Evolutionary conservation across 2,113 vertebrate species (phyloP).

Genomic region (Pygoscelis antarcticus): DNA sequence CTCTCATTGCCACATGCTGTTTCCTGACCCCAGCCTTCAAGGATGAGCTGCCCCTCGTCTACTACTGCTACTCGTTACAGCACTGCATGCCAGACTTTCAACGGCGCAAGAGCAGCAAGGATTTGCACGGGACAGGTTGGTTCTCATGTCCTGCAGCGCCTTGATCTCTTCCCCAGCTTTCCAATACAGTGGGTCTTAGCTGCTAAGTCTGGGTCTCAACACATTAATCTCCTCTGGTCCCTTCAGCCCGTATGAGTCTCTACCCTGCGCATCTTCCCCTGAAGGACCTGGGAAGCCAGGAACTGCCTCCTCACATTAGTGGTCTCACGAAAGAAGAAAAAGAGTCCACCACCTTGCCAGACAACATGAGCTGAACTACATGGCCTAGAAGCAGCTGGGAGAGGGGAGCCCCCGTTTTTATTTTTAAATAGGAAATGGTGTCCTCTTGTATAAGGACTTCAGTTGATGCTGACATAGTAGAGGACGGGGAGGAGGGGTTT

Average conservation of each 20-base stretch:
- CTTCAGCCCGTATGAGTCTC: not conserved
- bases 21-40: not conserved
- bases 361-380: not conserved
- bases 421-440: not conserved
- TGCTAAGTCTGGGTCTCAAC: not conserved
- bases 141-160: not conserved
- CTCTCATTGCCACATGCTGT: not conserved
- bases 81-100: not conserved
- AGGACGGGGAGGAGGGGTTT: not conserved
- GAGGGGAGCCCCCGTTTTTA: not conserved
- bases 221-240: not conserved
- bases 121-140: not conserved
- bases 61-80: not conserved
- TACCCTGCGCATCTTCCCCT: accelerated
- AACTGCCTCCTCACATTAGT: not conserved
- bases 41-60: not conserved
- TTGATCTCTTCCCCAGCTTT: not conserved
- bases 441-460: not conserved
- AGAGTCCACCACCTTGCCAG: not conserved
- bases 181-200: not conserved
- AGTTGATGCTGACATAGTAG: not conserved
- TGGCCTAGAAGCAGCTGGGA: not conserved
- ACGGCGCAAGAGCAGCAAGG: not conserved
- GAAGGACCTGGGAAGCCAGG: not conserved
- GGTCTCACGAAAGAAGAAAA: not conserved